Evolutionary conservation across 2,888 invertebrate genomes (phyloP).

Genomic region (Poecilobothrus nobilitatus): DNA sequence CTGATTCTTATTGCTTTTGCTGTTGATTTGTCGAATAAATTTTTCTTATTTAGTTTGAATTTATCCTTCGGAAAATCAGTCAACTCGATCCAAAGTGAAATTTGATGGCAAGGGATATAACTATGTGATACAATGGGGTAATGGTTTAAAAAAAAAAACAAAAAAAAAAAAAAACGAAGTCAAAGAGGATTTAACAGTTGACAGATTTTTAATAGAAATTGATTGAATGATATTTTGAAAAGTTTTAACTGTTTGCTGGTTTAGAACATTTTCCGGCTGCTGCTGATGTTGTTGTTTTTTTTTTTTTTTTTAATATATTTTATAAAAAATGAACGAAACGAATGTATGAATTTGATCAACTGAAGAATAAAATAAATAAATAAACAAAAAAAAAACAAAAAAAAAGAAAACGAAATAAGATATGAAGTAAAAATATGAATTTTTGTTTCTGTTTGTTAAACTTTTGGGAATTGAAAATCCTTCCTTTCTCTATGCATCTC

Average conservation of each 20-base stretch:
- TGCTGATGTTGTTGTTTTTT: too few relatives aligned
- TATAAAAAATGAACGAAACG: not conserved
- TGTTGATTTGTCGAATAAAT: too few relatives aligned
- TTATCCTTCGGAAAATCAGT: too few relatives aligned
- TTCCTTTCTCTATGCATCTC: not conserved
- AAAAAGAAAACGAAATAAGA: not conserved
- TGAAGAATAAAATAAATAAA: not conserved
- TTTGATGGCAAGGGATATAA: too few relatives aligned
- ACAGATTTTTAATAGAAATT: conserved; percentile 9
- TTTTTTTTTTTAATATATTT: not conserved
- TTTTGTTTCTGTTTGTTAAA: not conserved
- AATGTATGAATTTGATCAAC: too few relatives aligned
- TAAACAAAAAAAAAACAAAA: too few relatives aligned
- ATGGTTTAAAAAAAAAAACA: too few relatives aligned
- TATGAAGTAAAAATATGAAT: not conserved
- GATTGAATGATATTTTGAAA: not conserved
- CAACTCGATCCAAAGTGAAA: too few relatives aligned
- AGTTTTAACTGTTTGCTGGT: not conserved
- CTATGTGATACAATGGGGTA: too few relatives aligned
- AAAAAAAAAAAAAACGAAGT: not conserved
- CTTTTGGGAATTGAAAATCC: not conserved
- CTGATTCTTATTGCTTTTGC: too few relatives aligned
- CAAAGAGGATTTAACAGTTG: conserved; percentile 9
- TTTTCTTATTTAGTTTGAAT: too few relatives aligned
- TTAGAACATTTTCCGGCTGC: not conserved